Percentiles rank a stretch among this genome's conserved stretches.
phyloP scores from a whole-genome alignment of 2,888 invertebrate species.

The Perithous albicinctus region DNA sequence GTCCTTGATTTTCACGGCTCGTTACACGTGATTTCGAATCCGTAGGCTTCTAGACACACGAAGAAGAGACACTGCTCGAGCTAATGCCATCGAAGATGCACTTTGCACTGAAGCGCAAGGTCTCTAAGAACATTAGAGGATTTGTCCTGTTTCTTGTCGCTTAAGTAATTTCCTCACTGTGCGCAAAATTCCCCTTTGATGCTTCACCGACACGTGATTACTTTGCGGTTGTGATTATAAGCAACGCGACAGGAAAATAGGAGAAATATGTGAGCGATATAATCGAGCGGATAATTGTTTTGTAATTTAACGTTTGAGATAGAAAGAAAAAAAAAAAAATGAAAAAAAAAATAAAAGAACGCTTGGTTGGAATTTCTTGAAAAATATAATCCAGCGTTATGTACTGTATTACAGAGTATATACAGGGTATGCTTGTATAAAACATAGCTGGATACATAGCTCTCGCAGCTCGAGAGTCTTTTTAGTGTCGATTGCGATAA shows the following conservation, averaged over 20 bases:
- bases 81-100: constrained; percentile 1
- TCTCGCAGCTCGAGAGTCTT: constrained; percentile 27
- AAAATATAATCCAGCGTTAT: constrained; percentile 1
- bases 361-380: constrained; percentile 10
- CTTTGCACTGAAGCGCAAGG: background rate
- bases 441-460: constrained; percentile 28
- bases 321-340: too few relatives aligned
- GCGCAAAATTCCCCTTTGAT: constrained; percentile 1
- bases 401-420: constrained; percentile 20
- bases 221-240: background rate
- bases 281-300: constrained; percentile 31
- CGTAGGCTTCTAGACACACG: constrained; percentile 38
- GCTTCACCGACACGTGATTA: constrained; percentile 16
- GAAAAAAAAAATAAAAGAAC: constrained; percentile 7
- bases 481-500: constrained; percentile 69
- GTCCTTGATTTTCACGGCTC: constrained; percentile 78
- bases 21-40: constrained; percentile 76
- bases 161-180: background rate
- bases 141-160: background rate
- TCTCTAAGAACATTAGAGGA: background rate
- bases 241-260: constrained; percentile 21
- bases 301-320: constrained; percentile 11
- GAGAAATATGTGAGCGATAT: constrained; percentile 37
- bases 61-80: constrained; percentile 25
- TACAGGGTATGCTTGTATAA: constrained; percentile 38